Evolutionary conservation across 1,140 invertebrate genomes (phyloP).

Genomic region (Linepithema humile): DNA sequence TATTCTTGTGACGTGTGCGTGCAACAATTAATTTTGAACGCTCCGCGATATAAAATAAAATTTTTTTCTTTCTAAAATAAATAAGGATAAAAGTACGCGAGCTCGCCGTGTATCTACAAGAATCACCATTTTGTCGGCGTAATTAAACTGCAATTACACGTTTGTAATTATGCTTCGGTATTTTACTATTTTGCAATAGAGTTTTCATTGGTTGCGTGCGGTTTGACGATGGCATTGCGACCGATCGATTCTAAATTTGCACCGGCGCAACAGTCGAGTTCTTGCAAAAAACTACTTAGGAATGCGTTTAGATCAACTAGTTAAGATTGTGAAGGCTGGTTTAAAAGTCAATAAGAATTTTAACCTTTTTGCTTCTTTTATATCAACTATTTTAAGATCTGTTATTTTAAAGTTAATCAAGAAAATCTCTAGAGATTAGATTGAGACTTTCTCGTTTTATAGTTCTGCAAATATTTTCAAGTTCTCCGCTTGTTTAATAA

Average conservation of each 20-base stretch:
- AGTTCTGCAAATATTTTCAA: not conserved
- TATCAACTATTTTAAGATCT: not conserved
- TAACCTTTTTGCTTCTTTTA: not conserved
- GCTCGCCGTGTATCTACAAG: not conserved
- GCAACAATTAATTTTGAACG: constrained; percentile 1
- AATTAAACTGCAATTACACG: constrained; percentile 18
- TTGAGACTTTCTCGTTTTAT: not conserved
- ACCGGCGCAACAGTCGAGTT: not conserved
- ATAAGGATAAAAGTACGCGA: not conserved
- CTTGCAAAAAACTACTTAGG: not conserved
- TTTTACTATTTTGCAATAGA: not conserved
- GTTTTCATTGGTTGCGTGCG: constrained; percentile 8
- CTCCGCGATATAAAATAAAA: not conserved
- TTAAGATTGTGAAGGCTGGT: not conserved
- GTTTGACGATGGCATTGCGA: not conserved
- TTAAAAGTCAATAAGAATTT: not conserved
- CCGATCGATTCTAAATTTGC: constrained; percentile 31
- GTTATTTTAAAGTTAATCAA: not conserved
- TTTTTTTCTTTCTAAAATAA: not conserved
- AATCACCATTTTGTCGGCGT: constrained; percentile 20
- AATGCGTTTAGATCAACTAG: not conserved
- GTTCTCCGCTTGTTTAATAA: not conserved
- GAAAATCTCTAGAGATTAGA: not conserved
- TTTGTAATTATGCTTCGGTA: constrained; percentile 26
- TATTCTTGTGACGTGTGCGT: not conserved